Percentiles rank a stretch among this genome's conserved stretches.
phyloP scores from a whole-genome alignment of 2,888 invertebrate genomes.

The Lucinisca nassula region DNA sequence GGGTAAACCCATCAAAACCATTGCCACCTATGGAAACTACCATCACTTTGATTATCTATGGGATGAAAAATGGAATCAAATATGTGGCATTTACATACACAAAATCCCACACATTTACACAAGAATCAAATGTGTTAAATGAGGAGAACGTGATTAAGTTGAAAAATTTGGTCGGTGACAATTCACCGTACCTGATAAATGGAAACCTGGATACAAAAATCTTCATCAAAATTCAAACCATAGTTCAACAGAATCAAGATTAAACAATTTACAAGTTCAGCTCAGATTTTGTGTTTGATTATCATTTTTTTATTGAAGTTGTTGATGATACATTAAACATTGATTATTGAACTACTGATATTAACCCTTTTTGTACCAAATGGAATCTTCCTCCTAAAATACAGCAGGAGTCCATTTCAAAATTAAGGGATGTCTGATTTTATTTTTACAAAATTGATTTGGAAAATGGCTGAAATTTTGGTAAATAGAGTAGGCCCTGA shows the following conservation, averaged over 20 bases:
- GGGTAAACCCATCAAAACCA: constrained; percentile 42
- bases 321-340: no score
- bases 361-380: no score
- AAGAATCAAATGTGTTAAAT: constrained; percentile 64
- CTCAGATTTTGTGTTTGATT: no score
- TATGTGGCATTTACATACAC: constrained; percentile 79
- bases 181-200: constrained; percentile 80
- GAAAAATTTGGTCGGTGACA: constrained; percentile 72
- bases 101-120: constrained; percentile 69
- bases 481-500: no score
- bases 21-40: constrained; percentile 51
- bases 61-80: constrained; percentile 78
- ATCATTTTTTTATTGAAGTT: no score
- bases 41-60: constrained; percentile 80
- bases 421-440: no score
- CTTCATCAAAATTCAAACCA: constrained; percentile 80
- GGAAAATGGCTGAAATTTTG: no score
- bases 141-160: constrained; percentile 78
- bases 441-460: no score
- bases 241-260: constrained; percentile 32
- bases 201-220: constrained; percentile 80
- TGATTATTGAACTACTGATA: no score
- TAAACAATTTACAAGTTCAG: not conserved
- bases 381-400: no score
- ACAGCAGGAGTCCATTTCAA: no score